phyloP scores from a whole-genome alignment of 2,888 invertebrate species.

The Drosophila monieri region DNA sequence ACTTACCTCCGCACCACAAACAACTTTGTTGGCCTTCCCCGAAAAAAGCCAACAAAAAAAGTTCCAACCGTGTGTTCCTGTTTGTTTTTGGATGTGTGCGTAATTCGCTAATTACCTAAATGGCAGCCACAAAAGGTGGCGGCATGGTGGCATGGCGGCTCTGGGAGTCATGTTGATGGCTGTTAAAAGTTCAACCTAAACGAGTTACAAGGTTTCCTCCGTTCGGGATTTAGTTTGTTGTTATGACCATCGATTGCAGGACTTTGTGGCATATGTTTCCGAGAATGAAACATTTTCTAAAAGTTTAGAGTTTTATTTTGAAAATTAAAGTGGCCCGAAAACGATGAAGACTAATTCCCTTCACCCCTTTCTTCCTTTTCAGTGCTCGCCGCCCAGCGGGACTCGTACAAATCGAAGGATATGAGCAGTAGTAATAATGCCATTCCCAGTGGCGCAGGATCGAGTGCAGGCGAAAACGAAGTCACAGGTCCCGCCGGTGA shows the following conservation, averaged over 20 bases:
- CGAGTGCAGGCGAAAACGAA: constrained; percentile 23
- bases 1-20: constrained; percentile 21
- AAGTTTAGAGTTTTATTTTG: not conserved
- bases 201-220: constrained; percentile 39
- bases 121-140: constrained; percentile 58
- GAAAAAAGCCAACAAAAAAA: constrained; percentile 11
- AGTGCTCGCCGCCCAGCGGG: constrained; percentile 83
- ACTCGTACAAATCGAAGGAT: constrained; percentile 82
- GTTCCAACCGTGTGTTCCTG: constrained; percentile 26
- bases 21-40: constrained; percentile 24
- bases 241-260: constrained; percentile 39
- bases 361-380: not conserved
- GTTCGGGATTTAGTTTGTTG: constrained; percentile 11
- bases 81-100: constrained; percentile 34
- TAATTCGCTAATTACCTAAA: constrained; percentile 76
- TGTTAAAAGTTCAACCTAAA: constrained; percentile 39
- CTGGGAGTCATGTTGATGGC: constrained; percentile 10
- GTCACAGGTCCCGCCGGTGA: constrained; percentile 53
- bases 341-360: not conserved
- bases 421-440: constrained; percentile 77
- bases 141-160: constrained; percentile 1
- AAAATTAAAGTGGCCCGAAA: not conserved
- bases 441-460: constrained; percentile 62
- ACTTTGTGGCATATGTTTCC: constrained; percentile 23
- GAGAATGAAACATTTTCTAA: constrained; percentile 28